Base-by-base conservation (phyloP, 2,113 vertebrate genomes). In the Hippocampus guttulatus region DNA sequence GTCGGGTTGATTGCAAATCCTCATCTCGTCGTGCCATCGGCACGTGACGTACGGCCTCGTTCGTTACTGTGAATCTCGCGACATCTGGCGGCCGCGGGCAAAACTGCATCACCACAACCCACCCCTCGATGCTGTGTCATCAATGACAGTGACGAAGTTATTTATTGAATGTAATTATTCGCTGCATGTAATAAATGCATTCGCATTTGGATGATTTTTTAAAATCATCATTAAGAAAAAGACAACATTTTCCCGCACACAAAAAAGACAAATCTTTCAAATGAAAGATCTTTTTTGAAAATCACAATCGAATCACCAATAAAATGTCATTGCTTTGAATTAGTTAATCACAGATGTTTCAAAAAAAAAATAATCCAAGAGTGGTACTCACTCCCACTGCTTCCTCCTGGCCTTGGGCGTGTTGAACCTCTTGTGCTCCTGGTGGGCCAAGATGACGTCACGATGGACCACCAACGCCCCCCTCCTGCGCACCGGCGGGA, bases 301-400 rank as follows among this genome's bases (percentile, higher is more conserved):
- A 11, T 45, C 43, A 45, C 10, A 45, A 45, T 45, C 43, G 14
- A 45, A 45, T 45, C 43, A 45, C 7, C 2, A 11, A 45, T 45
- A 38, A 3, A 14, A 45, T 45, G 12, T 3, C 10, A 45, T 45
- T 45, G 14, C 2, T 3, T 38, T 38, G 33, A 38, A 33, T 33
- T 33, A 33, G 33, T 38, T 38, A 38, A 38, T 38, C 33, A 38
- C 33, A 38, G 33, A 6, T 38, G 33, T 38, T 38, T 6, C 30
- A 38, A 38, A 38, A 38, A 33, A 30, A 2, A 11, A 14, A 65
- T 3, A 65, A 16, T n/a, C 1, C 14, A 64, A 52, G 3, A 40
- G 30, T 16, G 6, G 38, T 92, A 95, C 95, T 95, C 81, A 96
- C 95, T 95, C 95, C 94, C 95, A 96, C n/a, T 94, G 91, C 66